Evolutionary conservation across 2,797 vertebrate species (phyloP), one percentile per base, ranked within the genome.

Genomic region (Eidolon dupreanum): DNA sequence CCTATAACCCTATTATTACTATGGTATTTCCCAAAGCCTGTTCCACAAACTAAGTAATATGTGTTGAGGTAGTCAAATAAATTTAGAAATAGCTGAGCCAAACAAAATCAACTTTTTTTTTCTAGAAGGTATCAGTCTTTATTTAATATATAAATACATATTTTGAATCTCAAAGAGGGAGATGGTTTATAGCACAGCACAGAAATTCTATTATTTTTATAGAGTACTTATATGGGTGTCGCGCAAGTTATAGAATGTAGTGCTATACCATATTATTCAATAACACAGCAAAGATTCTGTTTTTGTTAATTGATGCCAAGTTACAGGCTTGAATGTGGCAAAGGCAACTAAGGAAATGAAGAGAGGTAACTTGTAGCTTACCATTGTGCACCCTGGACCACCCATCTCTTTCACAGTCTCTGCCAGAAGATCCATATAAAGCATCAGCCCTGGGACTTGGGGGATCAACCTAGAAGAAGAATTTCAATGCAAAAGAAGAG

Each of bases 381-480:
- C 98, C 98, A 31, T 31, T 79, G 61, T 94, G 93, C 77, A 94
- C n/a, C 74, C 95, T 98, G 65, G 95, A 94, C 97, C 95, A 98
- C 53, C 66, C 96, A 85, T 98, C 98, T 43, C 83, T 93, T 95
- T 96, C 0, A 43, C 94, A 98, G 92, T 98, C 98, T 97, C 31
- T 96, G 0, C 17, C 51, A 53, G 89, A 91, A 91, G 93, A 97
- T 51, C 94, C 97, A 84, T 73, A 66, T 59, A 97, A 71, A 96
- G 92, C n/a, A 59, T 98, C 98, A 73, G 95, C n/a, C 77, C 94
- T 87, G 85, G 98, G 97, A 96, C 97, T 98, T 84, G 94, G 41
- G 16, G 98, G 97, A 82, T 98, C 98, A 53, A 98, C 94, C 99
- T 99, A 93, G 71, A 98, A 73, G 26, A 90, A 93, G 38, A 7